phyloP scores from a whole-genome alignment of 2,888 invertebrate species.

The Drosophila austrosaltans region DNA sequence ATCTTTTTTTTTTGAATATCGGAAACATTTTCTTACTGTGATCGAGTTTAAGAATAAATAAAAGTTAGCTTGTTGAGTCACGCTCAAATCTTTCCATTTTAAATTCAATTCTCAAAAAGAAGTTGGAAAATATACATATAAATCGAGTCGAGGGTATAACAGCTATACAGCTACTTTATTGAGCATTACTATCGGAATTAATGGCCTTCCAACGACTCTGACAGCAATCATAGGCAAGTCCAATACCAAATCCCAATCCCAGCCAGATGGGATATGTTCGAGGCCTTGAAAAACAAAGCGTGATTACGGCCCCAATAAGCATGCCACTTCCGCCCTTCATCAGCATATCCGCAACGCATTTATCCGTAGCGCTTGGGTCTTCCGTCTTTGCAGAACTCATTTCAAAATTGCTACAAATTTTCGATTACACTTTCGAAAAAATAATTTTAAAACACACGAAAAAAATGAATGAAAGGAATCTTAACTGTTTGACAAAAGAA shows the following conservation, averaged over 20 bases:
- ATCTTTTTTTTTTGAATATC: too few species aligned
- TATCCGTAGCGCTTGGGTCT: slow-evolving; percentile 27
- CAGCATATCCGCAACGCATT: slow-evolving; percentile 43
- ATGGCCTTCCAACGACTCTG: slow-evolving; percentile 26
- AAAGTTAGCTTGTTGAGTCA: too few species aligned
- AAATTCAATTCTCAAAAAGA: neutral
- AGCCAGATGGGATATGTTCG: slow-evolving; percentile 48
- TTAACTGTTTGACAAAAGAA: neutral
- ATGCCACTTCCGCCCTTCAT: slow-evolving; percentile 48
- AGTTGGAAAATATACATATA: neutral
- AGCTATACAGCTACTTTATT: neutral
- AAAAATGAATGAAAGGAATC: neutral
- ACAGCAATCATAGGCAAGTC: slow-evolving; percentile 45
- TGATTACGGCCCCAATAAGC: slow-evolving; percentile 35
- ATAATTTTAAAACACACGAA: neutral
- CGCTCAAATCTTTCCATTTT: neutral
- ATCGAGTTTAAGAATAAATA: too few species aligned
- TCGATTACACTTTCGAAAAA: neutral
- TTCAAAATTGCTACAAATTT: neutral
- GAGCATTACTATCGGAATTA: neutral
- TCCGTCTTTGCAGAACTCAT: neutral
- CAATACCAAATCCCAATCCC: slow-evolving; percentile 46
- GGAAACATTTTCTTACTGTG: too few species aligned
- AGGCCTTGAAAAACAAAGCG: slow-evolving; percentile 40
- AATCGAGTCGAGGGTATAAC: neutral